Percentiles rank a stretch among this genome's conserved stretches.
Conservation (phyloP, 2,888 invertebrate species). For the Morpho helenor region DNA sequence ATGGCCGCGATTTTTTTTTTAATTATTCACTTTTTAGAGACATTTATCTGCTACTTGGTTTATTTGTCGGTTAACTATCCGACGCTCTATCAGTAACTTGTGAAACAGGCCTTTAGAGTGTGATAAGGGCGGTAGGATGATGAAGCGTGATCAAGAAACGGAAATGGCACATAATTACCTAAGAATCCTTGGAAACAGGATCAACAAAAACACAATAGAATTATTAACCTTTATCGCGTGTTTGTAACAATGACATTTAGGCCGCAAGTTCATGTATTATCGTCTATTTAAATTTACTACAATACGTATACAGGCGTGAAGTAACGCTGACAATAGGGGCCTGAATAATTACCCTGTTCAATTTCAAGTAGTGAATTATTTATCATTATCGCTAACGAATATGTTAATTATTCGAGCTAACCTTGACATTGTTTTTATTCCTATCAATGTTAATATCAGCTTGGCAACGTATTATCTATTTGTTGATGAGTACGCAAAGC, state of each 20-base stretch:
- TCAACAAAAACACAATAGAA: conserved; percentile 10
- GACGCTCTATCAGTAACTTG: too few relatives aligned
- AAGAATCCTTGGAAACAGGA: not conserved
- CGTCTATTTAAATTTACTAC: conserved; percentile 7
- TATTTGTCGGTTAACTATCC: too few relatives aligned
- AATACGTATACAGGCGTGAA: conserved; percentile 17
- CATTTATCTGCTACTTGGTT: too few relatives aligned
- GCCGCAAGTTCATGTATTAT: conserved; percentile 12
- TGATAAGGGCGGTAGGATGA: too few relatives aligned
- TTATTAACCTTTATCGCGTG: conserved; percentile 10
- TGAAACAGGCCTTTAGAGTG: too few relatives aligned
- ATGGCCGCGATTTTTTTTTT: too few relatives aligned
- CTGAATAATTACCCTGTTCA: conserved; percentile 34
- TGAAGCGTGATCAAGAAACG: too few relatives aligned
- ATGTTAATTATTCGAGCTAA: conserved; percentile 45
- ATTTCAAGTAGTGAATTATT: conserved; percentile 31
- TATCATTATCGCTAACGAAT: conserved; percentile 47
- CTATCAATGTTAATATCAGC: conserved; percentile 34
- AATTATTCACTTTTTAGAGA: too few relatives aligned
- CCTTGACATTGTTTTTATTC: conserved; percentile 62
- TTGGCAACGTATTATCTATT: conserved; percentile 10
- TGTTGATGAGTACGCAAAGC: not conserved
- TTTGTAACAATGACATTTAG: conserved; percentile 9
- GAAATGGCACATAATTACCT: too few relatives aligned
- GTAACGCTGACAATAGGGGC: conserved; percentile 34